These are phyloP conservation scores for Thinocorus orbignyianus DNA, from an alignment of 2,113 vertebrate genomes.

Conservation along the genomic window DNA sequence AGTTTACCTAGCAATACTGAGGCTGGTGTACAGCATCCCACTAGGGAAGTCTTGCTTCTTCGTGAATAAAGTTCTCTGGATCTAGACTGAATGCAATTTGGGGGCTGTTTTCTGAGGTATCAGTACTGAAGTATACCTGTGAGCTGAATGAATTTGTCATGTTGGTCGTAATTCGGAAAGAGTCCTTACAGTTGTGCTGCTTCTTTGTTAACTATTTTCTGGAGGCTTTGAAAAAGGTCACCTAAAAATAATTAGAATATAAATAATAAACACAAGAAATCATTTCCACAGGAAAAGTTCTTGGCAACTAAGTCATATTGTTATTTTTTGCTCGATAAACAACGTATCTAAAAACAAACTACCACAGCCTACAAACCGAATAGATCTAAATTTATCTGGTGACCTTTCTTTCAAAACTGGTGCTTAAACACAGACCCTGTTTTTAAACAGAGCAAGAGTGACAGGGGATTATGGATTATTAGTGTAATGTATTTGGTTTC, in stretches of 20 bases:
- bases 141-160: not conserved
- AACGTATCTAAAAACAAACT: not conserved
- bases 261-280: not conserved
- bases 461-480: not conserved
- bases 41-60: not conserved
- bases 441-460: not conserved
- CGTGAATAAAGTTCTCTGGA: not conserved
- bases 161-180: not conserved
- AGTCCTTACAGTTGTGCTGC: not conserved
- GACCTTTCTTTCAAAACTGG: slow-evolving; percentile 4
- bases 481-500: not conserved
- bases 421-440: not conserved
- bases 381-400: slow-evolving; percentile 38
- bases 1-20: not conserved
- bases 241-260: not conserved
- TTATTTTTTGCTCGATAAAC: not conserved
- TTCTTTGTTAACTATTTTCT: not conserved
- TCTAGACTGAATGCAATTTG: not conserved
- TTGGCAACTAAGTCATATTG: not conserved
- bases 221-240: not conserved
- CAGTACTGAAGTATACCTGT: not conserved
- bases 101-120: not conserved
- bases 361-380: not conserved
- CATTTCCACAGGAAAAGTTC: not conserved
- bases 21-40: not conserved